A percentile compares a stretch with the other conserved stretches of the same genome.
These are phyloP conservation scores for Lerista edwardsae DNA, from an alignment of 2,797 vertebrate genomes.

Conservation along the genomic window DNA sequence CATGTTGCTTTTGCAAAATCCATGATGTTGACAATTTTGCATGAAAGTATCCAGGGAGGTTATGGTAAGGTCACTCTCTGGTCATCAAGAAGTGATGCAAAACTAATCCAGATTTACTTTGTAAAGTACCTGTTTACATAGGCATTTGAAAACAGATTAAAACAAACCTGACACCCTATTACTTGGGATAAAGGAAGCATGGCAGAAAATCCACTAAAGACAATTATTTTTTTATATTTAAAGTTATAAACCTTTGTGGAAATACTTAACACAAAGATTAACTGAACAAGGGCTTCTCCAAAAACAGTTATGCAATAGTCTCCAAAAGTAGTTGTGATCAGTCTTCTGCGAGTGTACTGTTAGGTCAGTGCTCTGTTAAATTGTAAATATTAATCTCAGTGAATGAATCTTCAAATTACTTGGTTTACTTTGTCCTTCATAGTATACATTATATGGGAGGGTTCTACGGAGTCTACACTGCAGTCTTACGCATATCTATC, in stretches of 20 bases:
- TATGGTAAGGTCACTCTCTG: slow-evolving; percentile 72
- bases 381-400: neutral
- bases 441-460: neutral
- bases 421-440: neutral
- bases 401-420: neutral
- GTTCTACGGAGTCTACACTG: neutral
- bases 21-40: slow-evolving; percentile 60
- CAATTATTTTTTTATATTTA: slow-evolving; percentile 61
- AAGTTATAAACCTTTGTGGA: slow-evolving; percentile 55
- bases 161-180: slow-evolving; percentile 83
- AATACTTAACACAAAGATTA: slow-evolving; percentile 6
- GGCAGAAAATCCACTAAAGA: slow-evolving; percentile 70
- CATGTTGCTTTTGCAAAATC: neutral
- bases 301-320: slow-evolving; percentile 50
- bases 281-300: slow-evolving; percentile 19
- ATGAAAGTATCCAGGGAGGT: slow-evolving; percentile 72
- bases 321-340: slow-evolving; percentile 43
- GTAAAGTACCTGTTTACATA: slow-evolving; percentile 90
- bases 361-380: neutral
- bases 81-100: slow-evolving; percentile 82
- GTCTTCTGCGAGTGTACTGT: slow-evolving; percentile 22
- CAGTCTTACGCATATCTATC: too few relatives aligned
- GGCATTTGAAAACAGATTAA: slow-evolving; percentile 90
- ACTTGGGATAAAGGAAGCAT: slow-evolving; percentile 75
- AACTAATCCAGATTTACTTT: slow-evolving; percentile 87